Base-by-base conservation (phyloP, 2,888 invertebrate species). In the Clitarchus hookeri region DNA sequence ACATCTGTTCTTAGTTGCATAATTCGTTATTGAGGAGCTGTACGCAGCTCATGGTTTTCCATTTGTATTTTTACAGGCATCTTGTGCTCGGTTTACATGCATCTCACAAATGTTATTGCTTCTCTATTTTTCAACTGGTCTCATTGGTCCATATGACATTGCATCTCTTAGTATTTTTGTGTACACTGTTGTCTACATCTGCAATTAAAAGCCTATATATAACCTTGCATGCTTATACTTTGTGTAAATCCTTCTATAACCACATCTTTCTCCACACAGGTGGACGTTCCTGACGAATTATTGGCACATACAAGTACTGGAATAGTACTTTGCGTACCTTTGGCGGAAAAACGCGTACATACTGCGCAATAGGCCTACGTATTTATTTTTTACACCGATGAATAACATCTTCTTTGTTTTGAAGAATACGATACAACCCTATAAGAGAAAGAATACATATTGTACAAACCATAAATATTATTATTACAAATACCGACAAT, bases 261-360 rank as follows among this genome's bases (percentile, higher is more conserved):
- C 2, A 85, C 65, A 26, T 85, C 79, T 23, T 77, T 16, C 44
- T 85, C 85, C 85, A 85, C 27, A n/a, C 36, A 80, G 6, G 82
- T 82, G 13, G 85, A 25, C 0, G 27, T 25, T 26, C 78, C 36
- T 3, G 65, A 19, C 85, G 82, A 85, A 85, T 80, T 85, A 0
- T 25, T 27, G 23, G 36, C 65, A 65, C 78, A 85, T 19, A 23
- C n/a, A 4, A 82, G 6, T 9, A 3, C 23, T 19, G 78, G 16
- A 78, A 19, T 6, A 23, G 19, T 25, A 23, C 78, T 78, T 78
- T 78, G 19, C 25, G 11, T 19, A 26, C 11, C 9, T 25, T 19
- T 26, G 16, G 85, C 26, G n/a, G 78, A 11, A 23, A 16, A 26
- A 27, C 78, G n/a, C 12, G 65, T 78, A 65, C 85, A 85, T 19